Evolutionary conservation across 1,140 invertebrate genomes (phyloP).

Genomic region (Drosophila saltans): DNA sequence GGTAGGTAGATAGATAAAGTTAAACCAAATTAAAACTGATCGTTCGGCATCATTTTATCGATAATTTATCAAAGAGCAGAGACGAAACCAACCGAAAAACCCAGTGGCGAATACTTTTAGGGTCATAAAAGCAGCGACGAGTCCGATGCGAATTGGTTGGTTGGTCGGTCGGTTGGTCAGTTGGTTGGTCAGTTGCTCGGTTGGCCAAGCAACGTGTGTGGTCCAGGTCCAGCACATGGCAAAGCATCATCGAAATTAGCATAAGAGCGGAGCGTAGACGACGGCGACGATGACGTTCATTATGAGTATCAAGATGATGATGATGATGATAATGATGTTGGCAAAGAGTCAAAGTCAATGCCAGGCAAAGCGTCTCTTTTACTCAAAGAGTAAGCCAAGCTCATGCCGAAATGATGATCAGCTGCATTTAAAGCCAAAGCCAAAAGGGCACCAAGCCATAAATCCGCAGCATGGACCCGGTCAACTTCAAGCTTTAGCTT

Average conservation of each 20-base stretch:
- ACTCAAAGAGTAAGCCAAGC: conserved; percentile 35
- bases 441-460: conserved; percentile 52
- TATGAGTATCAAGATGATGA: conserved; percentile 15
- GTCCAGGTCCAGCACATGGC: conserved; percentile 58
- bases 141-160: conserved; percentile 1
- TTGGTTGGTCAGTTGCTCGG: not conserved
- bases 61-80: conserved; percentile 73
- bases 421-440: conserved; percentile 33
- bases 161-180: not conserved
- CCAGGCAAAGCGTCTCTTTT: conserved; percentile 29
- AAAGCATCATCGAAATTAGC: conserved; percentile 64
- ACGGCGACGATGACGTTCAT: conserved; percentile 8
- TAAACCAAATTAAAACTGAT: conserved; percentile 82
- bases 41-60: conserved; percentile 76
- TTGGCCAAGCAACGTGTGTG: conserved; percentile 60
- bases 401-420: conserved; percentile 36
- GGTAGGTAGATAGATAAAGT: conserved; percentile 66
- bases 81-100: conserved; percentile 48
- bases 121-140: conserved; percentile 48
- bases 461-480: conserved; percentile 44
- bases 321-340: not conserved
- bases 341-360: conserved; percentile 16
- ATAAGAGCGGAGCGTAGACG: conserved; percentile 51
- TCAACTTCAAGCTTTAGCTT: conserved; percentile 12
- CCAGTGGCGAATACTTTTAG: conserved; percentile 74